Conservation (phyloP, 2,797 vertebrate species). For the Hemitrygon akajei region DNA sequence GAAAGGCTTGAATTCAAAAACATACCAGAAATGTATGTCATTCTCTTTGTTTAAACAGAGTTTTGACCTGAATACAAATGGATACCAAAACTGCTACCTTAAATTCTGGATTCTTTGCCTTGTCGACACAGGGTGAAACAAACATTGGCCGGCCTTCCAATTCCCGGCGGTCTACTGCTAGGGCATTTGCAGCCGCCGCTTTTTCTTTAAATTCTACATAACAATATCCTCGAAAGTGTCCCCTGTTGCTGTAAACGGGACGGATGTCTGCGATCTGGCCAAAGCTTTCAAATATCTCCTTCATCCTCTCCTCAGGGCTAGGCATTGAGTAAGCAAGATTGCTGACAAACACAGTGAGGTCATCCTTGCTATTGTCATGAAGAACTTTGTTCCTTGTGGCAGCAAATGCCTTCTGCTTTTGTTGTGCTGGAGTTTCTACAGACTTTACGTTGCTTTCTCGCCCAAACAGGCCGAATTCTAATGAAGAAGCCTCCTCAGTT, state of each 20-base stretch:
- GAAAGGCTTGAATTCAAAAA: background rate
- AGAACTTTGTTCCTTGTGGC: conserved; percentile 56
- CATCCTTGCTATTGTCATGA: conserved; percentile 73
- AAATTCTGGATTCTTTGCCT: conserved; percentile 88
- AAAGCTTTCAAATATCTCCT: conserved; percentile 69
- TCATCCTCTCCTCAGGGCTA: conserved; percentile 72
- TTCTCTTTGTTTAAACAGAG: background rate
- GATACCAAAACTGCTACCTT: conserved; percentile 63
- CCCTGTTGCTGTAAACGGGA: conserved; percentile 70
- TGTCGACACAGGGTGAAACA: conserved; percentile 90
- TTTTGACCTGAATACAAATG: background rate
- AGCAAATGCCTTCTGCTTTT: conserved; percentile 54
- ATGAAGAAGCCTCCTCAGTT: conserved; percentile 58
- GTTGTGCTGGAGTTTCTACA: conserved; percentile 43
- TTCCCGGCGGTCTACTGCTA: conserved; percentile 72
- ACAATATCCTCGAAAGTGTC: conserved; percentile 82
- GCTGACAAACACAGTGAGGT: conserved; percentile 82
- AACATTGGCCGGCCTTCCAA: conserved; percentile 89
- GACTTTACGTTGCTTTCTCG: conserved; percentile 50
- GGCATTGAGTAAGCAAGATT: conserved; percentile 79
- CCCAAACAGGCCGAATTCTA: conserved; percentile 60
- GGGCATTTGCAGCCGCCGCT: conserved; percentile 63
- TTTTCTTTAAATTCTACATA: conserved; percentile 80
- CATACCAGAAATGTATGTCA: background rate
- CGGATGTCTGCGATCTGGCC: conserved; percentile 74